A percentile compares a stretch with the other conserved stretches of the same genome.
Evolutionary conservation across 2,888 invertebrate genomes (phyloP).

Genomic region (Byasa hedistus): DNA sequence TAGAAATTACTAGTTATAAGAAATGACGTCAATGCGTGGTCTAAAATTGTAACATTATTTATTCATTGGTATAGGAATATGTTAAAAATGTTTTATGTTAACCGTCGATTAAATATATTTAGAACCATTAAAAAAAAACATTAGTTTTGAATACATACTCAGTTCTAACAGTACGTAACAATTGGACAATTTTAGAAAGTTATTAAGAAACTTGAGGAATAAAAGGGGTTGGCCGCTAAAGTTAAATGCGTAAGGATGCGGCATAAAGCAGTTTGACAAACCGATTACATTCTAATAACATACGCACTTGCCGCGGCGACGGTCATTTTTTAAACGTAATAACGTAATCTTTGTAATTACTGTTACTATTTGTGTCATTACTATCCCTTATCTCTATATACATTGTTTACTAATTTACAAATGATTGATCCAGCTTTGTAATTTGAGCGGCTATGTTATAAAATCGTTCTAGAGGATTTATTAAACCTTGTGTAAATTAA

Average conservation of each 20-base stretch:
- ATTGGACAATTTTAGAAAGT: neutral
- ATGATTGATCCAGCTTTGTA: neutral
- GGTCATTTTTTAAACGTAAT: constrained; percentile 15
- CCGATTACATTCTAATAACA: constrained; percentile 1
- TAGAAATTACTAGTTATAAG: neutral
- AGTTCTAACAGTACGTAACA: neutral
- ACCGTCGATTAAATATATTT: too few species aligned
- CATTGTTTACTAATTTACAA: constrained; percentile 1
- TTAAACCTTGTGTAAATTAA: neutral
- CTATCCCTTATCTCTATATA: neutral
- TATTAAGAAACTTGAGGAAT: neutral
- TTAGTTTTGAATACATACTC: too few species aligned
- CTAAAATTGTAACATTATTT: too few species aligned
- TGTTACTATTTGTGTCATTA: constrained; percentile 15
- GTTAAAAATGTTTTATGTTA: too few species aligned
- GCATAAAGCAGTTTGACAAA: constrained; percentile 7
- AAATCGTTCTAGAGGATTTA: neutral
- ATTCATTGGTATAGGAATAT: too few species aligned
- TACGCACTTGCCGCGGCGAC: neutral
- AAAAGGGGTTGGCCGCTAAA: neutral
- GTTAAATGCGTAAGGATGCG: neutral
- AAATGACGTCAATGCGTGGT: too few species aligned
- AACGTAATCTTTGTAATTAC: constrained; percentile 13
- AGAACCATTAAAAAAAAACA: too few species aligned
- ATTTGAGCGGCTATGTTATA: neutral